These are phyloP conservation scores for Physocephala rufipes DNA, from an alignment of 2,888 invertebrate genomes.

Conservation along the genomic window DNA sequence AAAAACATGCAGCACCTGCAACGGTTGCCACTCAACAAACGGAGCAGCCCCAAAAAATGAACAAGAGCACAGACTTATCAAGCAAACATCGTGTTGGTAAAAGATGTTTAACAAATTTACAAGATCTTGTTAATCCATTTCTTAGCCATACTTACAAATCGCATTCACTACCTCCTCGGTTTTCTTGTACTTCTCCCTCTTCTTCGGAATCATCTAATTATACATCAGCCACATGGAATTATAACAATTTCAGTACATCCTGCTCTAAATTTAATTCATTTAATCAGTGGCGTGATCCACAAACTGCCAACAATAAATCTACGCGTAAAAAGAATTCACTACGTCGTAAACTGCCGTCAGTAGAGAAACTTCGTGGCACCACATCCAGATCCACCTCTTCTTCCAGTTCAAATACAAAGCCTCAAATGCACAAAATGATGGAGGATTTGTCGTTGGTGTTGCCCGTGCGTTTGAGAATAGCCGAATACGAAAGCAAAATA, in stretches of 20 bases:
- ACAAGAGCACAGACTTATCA: slow-evolving; percentile 29
- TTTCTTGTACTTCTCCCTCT: slow-evolving; percentile 14
- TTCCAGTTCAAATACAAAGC: slow-evolving; percentile 46
- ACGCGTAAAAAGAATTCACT: slow-evolving; percentile 51
- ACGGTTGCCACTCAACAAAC: slow-evolving; percentile 19
- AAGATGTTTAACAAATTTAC: slow-evolving; percentile 17
- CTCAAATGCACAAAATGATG: slow-evolving; percentile 58
- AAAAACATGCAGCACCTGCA: slow-evolving; percentile 19
- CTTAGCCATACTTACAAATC: slow-evolving; percentile 1
- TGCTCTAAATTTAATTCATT: not conserved
- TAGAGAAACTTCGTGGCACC: slow-evolving; percentile 55
- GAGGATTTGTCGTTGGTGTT: slow-evolving; percentile 60
- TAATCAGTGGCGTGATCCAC: slow-evolving; percentile 19
- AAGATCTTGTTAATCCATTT: slow-evolving; percentile 25
- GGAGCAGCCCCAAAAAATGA: slow-evolving; percentile 43
- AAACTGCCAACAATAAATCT: slow-evolving; percentile 17
- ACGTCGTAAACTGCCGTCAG: slow-evolving; percentile 55
- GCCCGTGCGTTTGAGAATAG: slow-evolving; percentile 58
- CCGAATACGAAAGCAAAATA: slow-evolving; percentile 59
- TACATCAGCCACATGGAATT: not conserved
- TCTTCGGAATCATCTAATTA: slow-evolving; percentile 2
- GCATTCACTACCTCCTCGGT: not conserved
- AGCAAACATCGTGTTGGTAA: slow-evolving; percentile 19
- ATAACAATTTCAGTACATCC: no score
- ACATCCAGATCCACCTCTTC: slow-evolving; percentile 49